phyloP scores from a whole-genome alignment of 2,113 vertebrate genomes.

The Brachionichthys hirsutus region DNA sequence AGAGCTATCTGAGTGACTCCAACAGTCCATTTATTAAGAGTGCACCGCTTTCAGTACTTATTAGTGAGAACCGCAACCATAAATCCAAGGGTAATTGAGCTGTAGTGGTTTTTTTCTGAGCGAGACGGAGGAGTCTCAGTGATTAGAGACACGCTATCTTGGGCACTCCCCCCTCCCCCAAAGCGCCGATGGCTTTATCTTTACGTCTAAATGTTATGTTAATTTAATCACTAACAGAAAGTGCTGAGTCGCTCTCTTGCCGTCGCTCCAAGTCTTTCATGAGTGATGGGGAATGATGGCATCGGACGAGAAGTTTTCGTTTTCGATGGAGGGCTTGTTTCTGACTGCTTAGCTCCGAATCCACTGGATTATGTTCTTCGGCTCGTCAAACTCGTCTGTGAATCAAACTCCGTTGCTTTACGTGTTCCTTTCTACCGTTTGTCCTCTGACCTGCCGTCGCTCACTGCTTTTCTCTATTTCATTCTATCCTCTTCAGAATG shows the following conservation, averaged over 20 bases:
- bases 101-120: conserved; percentile 21
- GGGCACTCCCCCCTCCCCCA: conserved; percentile 12
- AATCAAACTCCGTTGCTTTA: conserved; percentile 8
- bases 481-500: background rate
- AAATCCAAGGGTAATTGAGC: conserved; percentile 44
- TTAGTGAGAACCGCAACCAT: conserved; percentile 15
- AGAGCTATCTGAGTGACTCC: conserved; percentile 10
- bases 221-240: conserved; percentile 61
- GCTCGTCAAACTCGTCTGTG: conserved; percentile 22
- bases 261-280: conserved; percentile 14
- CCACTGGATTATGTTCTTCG: conserved; percentile 18
- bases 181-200: conserved; percentile 31
- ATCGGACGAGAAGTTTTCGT: too few species aligned
- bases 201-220: conserved; percentile 50
- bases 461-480: background rate
- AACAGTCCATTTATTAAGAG: conserved; percentile 31
- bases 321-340: conserved; percentile 18
- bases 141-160: conserved; percentile 32
- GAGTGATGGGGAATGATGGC: conserved; percentile 55
- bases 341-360: conserved; percentile 14
- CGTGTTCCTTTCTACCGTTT: background rate
- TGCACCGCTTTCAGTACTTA: conserved; percentile 10
- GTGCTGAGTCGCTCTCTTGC: conserved; percentile 46
- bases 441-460: background rate
- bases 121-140: conserved; percentile 30